A percentile compares a stretch with the other conserved stretches of the same genome.
phyloP scores from a whole-genome alignment of 2,797 vertebrate species.

The Pantherophis alleghaniensis region DNA sequence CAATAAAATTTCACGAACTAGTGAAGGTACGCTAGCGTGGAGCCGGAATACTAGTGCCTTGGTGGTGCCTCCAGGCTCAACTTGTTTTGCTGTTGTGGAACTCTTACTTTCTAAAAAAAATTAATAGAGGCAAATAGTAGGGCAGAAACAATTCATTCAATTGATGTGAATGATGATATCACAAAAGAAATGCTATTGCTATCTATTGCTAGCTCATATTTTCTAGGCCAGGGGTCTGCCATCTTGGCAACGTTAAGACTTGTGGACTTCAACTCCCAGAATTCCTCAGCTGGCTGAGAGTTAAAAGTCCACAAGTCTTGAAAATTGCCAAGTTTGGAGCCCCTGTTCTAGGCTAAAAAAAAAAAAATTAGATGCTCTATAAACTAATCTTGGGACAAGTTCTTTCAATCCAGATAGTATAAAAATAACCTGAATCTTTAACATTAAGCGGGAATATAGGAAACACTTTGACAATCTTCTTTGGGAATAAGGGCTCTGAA shows the following conservation, averaged over 20 bases:
- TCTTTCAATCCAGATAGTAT: neutral
- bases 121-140: neutral
- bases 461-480: neutral
- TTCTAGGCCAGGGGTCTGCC: neutral
- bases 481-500: neutral
- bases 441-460: neutral
- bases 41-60: constrained; percentile 74
- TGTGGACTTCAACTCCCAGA: neutral
- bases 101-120: constrained; percentile 26
- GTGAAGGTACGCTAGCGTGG: constrained; percentile 66
- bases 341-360: neutral
- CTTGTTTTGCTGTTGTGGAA: constrained; percentile 50
- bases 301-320: neutral
- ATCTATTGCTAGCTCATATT: neutral
- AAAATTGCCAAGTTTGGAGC: neutral
- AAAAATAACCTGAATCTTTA: neutral
- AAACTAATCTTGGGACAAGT: neutral
- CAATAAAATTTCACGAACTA: constrained; percentile 80
- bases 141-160: neutral
- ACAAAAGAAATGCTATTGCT: neutral
- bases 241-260: neutral
- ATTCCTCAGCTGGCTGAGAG: neutral
- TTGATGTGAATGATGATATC: neutral
- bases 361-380: neutral
- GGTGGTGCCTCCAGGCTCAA: neutral